Evolutionary conservation across 2,888 invertebrate genomes (phyloP), one percentile per base, ranked within the genome.

Genomic region (Papilio elwesi): DNA sequence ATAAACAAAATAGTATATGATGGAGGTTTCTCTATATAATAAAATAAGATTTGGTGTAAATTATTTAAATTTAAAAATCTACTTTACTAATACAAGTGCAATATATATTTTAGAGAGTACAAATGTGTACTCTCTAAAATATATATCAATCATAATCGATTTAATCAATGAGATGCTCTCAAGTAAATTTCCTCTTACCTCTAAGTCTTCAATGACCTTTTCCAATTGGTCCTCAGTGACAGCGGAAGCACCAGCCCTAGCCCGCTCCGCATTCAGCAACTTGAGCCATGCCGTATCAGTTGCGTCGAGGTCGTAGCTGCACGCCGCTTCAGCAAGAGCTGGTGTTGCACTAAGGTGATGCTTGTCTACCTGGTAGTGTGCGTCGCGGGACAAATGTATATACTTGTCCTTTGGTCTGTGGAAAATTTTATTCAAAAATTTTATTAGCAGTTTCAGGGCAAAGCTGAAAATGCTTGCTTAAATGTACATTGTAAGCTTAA

Each of bases 291-390:
- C 95, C 75, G 97, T 96, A 90, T 99, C 99, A 78, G 97, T 96
- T 82, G 98, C 98, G 92, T 99, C 99, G 83, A 99, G 95, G 90
- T 99, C 99, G 88, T 99, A 99, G 78, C 97, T 97, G 92, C 99
- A 99, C 38, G 98, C 97, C 80, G 98, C 97, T 89, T 99, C 98
- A 15, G 98, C 97, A 85, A 96, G 95, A 72, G 97, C 96, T 74
- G 98, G 97, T 77, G 98, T 97, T 80, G 96, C 96, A 76, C 98
- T 98, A 81, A 98, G 94, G 85, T 96, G 95, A 93, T 99, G 98
- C 81, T 96, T 96, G 74, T 98, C 98, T 74, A 96, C 87, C 81
- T 96, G 96, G 91, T 97, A 99, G 83, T 96, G 95, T 80, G 97
- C 97, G 89, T 98, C 98, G 85, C 98, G 97, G 74, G 96, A 96